Evolutionary conservation across 2,888 invertebrate species (phyloP).

Genomic region (Galerucella pusilla): DNA sequence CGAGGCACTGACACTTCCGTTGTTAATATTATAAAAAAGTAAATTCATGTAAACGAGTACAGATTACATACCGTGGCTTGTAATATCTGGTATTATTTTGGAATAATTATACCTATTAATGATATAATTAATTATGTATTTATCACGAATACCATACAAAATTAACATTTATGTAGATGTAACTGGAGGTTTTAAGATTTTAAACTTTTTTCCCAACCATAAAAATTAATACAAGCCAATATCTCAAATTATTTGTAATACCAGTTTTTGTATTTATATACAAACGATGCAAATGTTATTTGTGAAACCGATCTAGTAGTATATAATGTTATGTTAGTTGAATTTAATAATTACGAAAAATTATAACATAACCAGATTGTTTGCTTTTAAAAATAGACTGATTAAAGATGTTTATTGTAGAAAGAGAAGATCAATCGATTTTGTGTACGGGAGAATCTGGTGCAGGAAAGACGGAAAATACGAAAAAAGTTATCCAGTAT

Average conservation of each 20-base stretch:
- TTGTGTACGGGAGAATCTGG: slow-evolving; percentile 99
- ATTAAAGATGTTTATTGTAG: slow-evolving; percentile 68
- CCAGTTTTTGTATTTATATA: too few relatives aligned
- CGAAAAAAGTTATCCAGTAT: slow-evolving; percentile 99
- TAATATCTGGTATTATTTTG: not conserved
- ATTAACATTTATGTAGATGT: not conserved
- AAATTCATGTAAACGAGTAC: not conserved
- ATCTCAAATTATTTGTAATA: too few relatives aligned
- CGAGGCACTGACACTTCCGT: not conserved
- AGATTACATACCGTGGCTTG: not conserved
- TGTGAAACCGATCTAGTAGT: too few relatives aligned
- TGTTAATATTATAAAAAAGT: not conserved
- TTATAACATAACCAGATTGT: too few relatives aligned
- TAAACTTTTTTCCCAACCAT: not conserved
- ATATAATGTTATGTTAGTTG: too few relatives aligned
- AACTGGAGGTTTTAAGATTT: not conserved
- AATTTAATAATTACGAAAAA: too few relatives aligned
- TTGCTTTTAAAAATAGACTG: too few relatives aligned
- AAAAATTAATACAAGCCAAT: too few relatives aligned
- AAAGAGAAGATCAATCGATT: slow-evolving; percentile 99
- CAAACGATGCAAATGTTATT: too few relatives aligned
- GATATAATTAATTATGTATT: not conserved
- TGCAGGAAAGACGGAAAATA: slow-evolving; percentile 99
- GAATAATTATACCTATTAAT: not conserved
- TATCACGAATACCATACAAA: not conserved